phyloP scores from a whole-genome alignment of 2,797 vertebrate genomes.

The Urocyon cinereoargenteus region DNA sequence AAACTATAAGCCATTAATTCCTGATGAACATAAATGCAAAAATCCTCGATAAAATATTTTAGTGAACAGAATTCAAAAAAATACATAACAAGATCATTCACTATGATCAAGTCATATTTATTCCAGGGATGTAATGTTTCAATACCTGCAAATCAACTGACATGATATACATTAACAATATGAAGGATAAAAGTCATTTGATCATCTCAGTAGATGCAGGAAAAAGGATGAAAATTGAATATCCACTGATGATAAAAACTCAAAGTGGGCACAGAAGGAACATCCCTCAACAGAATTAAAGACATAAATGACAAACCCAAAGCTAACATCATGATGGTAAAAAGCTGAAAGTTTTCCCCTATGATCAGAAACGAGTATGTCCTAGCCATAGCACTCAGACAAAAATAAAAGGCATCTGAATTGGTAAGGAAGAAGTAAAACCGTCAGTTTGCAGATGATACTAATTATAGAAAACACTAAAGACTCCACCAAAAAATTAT shows the following conservation, averaged over 20 bases:
- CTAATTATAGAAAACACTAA: neutral
- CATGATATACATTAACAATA: neutral
- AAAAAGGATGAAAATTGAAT: neutral
- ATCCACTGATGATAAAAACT: neutral
- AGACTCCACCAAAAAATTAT: neutral
- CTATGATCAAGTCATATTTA: neutral
- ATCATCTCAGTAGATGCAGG: neutral
- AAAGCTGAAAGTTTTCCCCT: neutral
- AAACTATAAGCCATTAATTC: neutral
- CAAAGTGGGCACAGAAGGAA: neutral
- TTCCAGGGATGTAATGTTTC: neutral
- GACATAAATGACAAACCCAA: neutral
- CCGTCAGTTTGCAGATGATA: neutral
- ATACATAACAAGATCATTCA: neutral
- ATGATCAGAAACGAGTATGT: neutral
- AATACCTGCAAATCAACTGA: neutral
- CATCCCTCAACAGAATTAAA: neutral
- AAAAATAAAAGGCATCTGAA: neutral
- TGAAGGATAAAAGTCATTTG: neutral
- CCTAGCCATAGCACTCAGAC: neutral
- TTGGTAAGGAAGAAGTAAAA: neutral
- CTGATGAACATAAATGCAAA: neutral
- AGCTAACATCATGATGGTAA: neutral
- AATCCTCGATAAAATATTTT: neutral
- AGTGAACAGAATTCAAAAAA: neutral